Evolutionary conservation across 2,113 vertebrate genomes (phyloP), one percentile per base, ranked within the genome.

Genomic region (Indicator maculatus): DNA sequence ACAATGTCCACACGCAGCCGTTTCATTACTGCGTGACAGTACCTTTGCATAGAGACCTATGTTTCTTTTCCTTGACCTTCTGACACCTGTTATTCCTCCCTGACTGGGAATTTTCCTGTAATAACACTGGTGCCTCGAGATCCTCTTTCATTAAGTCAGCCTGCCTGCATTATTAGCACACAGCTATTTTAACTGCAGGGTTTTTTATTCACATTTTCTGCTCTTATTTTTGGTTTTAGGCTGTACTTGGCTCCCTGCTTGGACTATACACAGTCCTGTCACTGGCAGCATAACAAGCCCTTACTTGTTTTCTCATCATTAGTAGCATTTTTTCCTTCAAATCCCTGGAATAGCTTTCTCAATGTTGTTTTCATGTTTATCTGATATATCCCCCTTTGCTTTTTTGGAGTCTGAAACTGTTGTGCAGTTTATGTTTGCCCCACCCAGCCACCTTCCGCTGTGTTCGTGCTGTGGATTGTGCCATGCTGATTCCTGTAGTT

Each of bases 41-140:
- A 24, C 77, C 38, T 38, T 86, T 31, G 47, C 19, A 1, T 60
- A 71, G 56, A 86, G 88, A 36, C 18, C 17, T 1, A 0, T 59
- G n/a, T 88, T 91, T 52, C 47, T 86, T 59, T 93, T 77, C 47
- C 75, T 80, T 83, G 65, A 90, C 80, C 88, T 60, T 91, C 88
- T 90, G 92, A 78, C 71, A 78, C 72, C 36, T 36, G 33, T 83
- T 2, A 4, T 93, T 95, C 61, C 72, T 83, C 86, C 53, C 38
- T 83, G 31, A 85, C 93, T 60, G 64, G 77, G 79, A 80, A 52
- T 90, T 93, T 91, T 86, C 56, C 58, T 88, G 41, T 91, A 95
- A 83, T 56, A 74, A 67, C 50, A 31, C 38, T 28, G 39, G 26
- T 86, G 83, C 41, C 56, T 93, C 59, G 56, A 81, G 65, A 83